Percentiles rank a stretch among this genome's conserved stretches.
Evolutionary conservation across 1,140 invertebrate species (phyloP).

Genomic region (Amyelois transitella): DNA sequence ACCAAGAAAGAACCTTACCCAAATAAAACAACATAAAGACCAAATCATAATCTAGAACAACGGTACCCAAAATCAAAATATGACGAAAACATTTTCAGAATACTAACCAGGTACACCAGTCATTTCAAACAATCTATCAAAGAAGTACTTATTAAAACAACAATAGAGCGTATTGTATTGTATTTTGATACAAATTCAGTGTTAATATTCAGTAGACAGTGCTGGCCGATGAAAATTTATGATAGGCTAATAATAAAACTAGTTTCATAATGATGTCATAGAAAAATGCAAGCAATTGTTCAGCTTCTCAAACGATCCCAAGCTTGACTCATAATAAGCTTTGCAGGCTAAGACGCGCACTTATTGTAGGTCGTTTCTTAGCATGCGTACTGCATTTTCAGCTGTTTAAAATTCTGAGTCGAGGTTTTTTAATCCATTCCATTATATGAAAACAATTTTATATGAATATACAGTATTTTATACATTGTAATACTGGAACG

Average conservation of each 20-base stretch:
- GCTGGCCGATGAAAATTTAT: conserved; percentile 26
- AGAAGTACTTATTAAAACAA: background rate
- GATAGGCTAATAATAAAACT: conserved; percentile 30
- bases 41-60: background rate
- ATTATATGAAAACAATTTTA: background rate
- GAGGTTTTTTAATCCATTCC: too few species aligned
- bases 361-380: too few species aligned
- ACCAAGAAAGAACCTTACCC: too few species aligned
- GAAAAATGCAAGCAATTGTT: conserved; percentile 6
- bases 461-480: background rate
- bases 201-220: conserved; percentile 18
- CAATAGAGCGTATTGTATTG: conserved; percentile 1
- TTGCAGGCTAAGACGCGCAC: too few species aligned
- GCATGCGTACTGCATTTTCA: too few species aligned
- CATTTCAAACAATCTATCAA: background rate
- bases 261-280: conserved; percentile 28
- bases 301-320: too few species aligned
- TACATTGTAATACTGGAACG: background rate
- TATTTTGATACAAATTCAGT: conserved; percentile 8
- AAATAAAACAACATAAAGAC: background rate
- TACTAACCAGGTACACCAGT: background rate
- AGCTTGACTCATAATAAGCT: too few species aligned
- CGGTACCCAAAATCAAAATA: background rate
- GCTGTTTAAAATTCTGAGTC: too few species aligned
- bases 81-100: background rate